Base-by-base conservation (phyloP, 2,113 vertebrate genomes). In the Embiotoca jacksoni region DNA sequence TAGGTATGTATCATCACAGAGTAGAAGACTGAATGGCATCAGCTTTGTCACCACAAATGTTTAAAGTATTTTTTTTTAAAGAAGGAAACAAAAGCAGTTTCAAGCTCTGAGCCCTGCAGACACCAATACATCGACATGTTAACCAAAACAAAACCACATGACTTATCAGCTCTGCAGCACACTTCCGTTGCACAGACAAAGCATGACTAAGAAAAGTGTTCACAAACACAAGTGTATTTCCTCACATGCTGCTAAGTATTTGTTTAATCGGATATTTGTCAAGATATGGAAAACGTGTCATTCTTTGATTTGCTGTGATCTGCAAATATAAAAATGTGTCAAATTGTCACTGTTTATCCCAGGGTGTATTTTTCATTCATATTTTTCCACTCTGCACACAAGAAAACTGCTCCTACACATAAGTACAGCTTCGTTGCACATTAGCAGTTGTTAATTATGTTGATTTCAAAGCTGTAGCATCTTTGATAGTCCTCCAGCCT, bases 111-210 rank as follows among this genome's bases (percentile, higher is more conserved):
- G 7, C 15, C 2, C 32, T 59, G 54, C 37, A 63, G n/a, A 88
- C 44, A 56, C 44, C 8, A 10, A 64, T 13, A 64, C 39, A 41
- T 71, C 15, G 72, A 4, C 9, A 15, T 72, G 66, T 82, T 88
- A 86, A 82, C 68, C 83, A 91, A 87, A 91, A 92, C 81, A 91
- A 90, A 91, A 90, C 82, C 88, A 86, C 91, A 92, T 89, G 86
- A 85, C 80, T 55, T n/a, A 33, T 60, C 59, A 64, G 33, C 6
- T 70, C 82, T 74, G 61, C 71, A 81, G 35, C 79, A 54, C 52
- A 49, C 74, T 72, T 77, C 50, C 60, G 58, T 80, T 67, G 56
- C 53, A 75, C 80, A 71, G 58, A 47, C 53, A 52, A 71, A 59
- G 67, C 61, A 59, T 33, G 9, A 63, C 46, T 31, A 44, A 75